Base-by-base conservation (phyloP, 2,113 vertebrate genomes). In the Zosterops borbonicus region DNA sequence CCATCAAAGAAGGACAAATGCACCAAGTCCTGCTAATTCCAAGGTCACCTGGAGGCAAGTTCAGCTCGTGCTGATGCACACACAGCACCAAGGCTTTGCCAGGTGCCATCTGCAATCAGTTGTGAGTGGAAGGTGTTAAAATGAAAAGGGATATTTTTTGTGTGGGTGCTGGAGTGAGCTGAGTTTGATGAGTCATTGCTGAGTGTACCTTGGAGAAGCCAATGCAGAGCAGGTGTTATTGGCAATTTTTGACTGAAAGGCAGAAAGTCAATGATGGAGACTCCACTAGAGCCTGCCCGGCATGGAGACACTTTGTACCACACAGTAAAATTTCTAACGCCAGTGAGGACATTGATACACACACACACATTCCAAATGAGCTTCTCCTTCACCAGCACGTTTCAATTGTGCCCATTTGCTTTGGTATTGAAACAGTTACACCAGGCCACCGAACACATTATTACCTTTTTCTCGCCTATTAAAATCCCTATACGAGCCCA, bases 401-500 rank as follows among this genome's bases (percentile, higher is more conserved):
- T 83, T 37, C 69, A 80, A 56, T 37, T 37, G 39, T 90, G 90
- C 63, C 77, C 85, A n/a, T 94, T 91, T 88, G 84, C 93, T 91
- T 62, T 80, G 78, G 87, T 84, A 41, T 86, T 75, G 79, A 94
- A 96, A 86, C 74, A 91, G 88, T 93, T 92, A 70, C 79, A 81
- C 44, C 79, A 75, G 83, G 73, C 60, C 76, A 60, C 56, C 4
- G 64, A 92, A 84, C n/a, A 19, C 52, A 76, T 81, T 88, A 71
- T 89, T 49, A 71, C 4, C 2, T 64, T 92, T 83, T 67, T 80
- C 89, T 85, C 5, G 2, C 49, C 70, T 94, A 35, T 92, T 95
- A 94, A 91, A 91, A 89, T 49, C 92, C 69, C 68, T 24, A 1
- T 16, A 47, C 2, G 64, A 94, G 87, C 75, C 68, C 71, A 14